Evolutionary conservation across 2,113 vertebrate species (phyloP).

Genomic region (Chaetops frenatus): DNA sequence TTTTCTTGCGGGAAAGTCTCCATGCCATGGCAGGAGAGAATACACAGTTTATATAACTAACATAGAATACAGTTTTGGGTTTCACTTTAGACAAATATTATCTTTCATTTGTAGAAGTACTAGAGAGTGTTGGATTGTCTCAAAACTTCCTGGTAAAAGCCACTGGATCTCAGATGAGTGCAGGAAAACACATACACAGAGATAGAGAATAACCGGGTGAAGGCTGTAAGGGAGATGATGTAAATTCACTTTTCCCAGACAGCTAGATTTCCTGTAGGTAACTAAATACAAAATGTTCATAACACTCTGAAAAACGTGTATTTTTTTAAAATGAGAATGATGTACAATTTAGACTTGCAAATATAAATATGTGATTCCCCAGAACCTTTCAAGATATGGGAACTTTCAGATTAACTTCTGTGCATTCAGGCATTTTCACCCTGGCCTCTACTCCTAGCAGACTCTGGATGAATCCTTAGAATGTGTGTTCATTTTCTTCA

Average conservation of each 20-base stretch:
- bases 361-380: rapidly evolving
- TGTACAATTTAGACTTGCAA: neutral
- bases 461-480: neutral
- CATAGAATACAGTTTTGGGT: neutral
- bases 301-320: neutral
- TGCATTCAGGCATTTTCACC: neutral
- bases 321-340: neutral
- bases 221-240: neutral
- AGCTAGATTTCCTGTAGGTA: neutral
- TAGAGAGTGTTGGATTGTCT: neutral
- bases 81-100: neutral
- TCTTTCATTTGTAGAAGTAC: neutral
- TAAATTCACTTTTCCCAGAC: neutral
- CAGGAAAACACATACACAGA: neutral
- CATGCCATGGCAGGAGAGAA: too few species aligned
- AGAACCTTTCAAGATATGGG: neutral
- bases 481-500: neutral
- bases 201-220: neutral
- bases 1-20: too few species aligned
- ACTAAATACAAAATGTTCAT: neutral
- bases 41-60: neutral
- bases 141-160: neutral
- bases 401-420: neutral
- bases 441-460: neutral
- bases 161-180: neutral